A percentile compares a stretch with the other conserved stretches of the same genome.
Evolutionary conservation across 2,113 vertebrate genomes (phyloP).

Genomic region (Psephotus haematonotus): DNA sequence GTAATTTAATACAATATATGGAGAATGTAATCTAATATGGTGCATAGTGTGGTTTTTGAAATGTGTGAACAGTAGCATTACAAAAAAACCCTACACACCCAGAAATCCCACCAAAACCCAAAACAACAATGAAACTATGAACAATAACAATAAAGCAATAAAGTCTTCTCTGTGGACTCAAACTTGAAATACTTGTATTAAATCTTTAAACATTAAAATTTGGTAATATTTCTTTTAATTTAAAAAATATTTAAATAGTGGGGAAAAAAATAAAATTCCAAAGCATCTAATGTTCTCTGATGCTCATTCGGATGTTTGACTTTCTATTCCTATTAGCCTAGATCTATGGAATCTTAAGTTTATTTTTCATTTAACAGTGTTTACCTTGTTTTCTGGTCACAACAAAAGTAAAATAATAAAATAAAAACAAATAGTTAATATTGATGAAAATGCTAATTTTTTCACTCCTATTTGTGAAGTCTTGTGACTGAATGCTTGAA

Average conservation of each 20-base stretch:
- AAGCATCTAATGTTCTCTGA: background rate
- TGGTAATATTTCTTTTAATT: background rate
- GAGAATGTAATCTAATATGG: background rate
- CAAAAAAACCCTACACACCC: background rate
- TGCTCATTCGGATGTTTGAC: background rate
- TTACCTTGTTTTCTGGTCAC: background rate
- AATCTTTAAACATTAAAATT: background rate
- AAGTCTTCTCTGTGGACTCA: background rate
- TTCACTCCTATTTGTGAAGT: background rate
- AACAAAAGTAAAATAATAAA: background rate
- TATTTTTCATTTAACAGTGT: background rate
- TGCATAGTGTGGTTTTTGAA: background rate
- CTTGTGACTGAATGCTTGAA: background rate
- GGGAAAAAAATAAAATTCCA: background rate
- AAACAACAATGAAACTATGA: background rate
- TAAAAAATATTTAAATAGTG: background rate
- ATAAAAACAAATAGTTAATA: background rate
- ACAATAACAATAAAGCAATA: background rate
- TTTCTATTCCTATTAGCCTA: background rate
- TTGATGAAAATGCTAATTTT: background rate
- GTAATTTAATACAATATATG: background rate
- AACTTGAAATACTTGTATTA: background rate
- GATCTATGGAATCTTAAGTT: background rate
- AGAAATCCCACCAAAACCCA: background rate
- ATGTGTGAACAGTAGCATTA: background rate